These are phyloP conservation scores for Neuroterus valhalla DNA, from an alignment of 1,140 invertebrate genomes.

Conservation along the genomic window DNA sequence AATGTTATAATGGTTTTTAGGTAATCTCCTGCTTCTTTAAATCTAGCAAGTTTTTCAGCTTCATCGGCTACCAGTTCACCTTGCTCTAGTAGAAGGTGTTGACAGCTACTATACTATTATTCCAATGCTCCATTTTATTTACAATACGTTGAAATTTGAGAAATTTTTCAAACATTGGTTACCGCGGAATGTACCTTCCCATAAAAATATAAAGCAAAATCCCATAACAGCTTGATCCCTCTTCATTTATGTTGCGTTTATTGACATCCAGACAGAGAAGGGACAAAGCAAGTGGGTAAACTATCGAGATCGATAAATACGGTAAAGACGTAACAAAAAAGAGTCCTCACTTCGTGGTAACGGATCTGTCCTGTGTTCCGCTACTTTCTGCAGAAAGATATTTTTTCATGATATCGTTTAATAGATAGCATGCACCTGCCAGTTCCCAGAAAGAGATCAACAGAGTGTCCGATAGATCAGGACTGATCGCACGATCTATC, in stretches of 20 bases:
- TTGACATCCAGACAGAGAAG: slow-evolving; percentile 1
- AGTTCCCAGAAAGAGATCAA: slow-evolving; percentile 21
- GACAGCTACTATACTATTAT: neutral
- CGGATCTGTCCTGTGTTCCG: slow-evolving; percentile 13
- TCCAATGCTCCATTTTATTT: too few relatives aligned
- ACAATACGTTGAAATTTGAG: too few relatives aligned
- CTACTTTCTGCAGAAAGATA: slow-evolving; percentile 19
- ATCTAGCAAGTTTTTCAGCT: neutral
- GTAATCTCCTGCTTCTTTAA: neutral
- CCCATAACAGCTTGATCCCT: neutral
- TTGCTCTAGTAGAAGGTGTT: neutral
- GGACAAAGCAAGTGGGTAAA: neutral
- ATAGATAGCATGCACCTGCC: slow-evolving; percentile 19
- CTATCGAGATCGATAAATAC: neutral
- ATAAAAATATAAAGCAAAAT: neutral
- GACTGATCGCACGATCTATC: slow-evolving; percentile 4
- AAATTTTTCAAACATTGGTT: too few relatives aligned
- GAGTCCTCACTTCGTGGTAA: slow-evolving; percentile 17
- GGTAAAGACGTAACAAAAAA: slow-evolving; percentile 3
- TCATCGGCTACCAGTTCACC: neutral
- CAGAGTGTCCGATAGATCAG: slow-evolving; percentile 17
- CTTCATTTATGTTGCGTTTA: slow-evolving; percentile 5
- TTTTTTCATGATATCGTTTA: slow-evolving; percentile 24
- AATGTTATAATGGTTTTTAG: neutral
- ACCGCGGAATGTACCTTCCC: slow-evolving; percentile 4